phyloP scores from a whole-genome alignment of 2,888 invertebrate genomes.

The Amiota mariae region DNA sequence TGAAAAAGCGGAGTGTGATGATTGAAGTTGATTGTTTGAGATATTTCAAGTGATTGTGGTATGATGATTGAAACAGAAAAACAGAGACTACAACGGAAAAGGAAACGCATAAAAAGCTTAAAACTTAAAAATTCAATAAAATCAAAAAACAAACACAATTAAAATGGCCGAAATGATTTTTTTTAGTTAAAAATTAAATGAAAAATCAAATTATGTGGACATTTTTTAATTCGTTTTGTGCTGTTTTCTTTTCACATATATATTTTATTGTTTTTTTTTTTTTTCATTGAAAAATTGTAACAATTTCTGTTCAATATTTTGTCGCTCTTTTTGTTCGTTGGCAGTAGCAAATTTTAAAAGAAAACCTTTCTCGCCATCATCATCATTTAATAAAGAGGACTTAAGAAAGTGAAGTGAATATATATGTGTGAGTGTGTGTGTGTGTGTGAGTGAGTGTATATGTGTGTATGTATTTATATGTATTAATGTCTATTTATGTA shows the following conservation, averaged over 20 bases:
- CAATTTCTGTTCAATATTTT: neutral
- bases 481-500: conserved; percentile 13
- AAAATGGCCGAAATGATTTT: conserved; percentile 7
- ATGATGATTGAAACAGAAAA: neutral
- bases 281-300: conserved; percentile 36
- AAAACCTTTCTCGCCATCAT: conserved; percentile 2
- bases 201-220: conserved; percentile 21
- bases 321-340: conserved; percentile 7
- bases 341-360: neutral
- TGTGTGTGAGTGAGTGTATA: too few relatives aligned
- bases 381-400: too few relatives aligned
- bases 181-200: neutral
- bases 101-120: conserved; percentile 14
- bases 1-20: neutral
- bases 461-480: neutral
- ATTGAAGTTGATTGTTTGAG: neutral
- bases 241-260: conserved; percentile 6
- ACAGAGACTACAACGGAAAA: conserved; percentile 9
- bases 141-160: conserved; percentile 18
- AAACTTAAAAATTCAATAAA: neutral
- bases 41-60: neutral
- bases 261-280: conserved; percentile 26
- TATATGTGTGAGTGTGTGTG: too few relatives aligned
- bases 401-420: too few relatives aligned
- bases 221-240: conserved; percentile 7